phyloP scores from a whole-genome alignment of 2,113 vertebrate species.

The Festucalex cinctus region DNA sequence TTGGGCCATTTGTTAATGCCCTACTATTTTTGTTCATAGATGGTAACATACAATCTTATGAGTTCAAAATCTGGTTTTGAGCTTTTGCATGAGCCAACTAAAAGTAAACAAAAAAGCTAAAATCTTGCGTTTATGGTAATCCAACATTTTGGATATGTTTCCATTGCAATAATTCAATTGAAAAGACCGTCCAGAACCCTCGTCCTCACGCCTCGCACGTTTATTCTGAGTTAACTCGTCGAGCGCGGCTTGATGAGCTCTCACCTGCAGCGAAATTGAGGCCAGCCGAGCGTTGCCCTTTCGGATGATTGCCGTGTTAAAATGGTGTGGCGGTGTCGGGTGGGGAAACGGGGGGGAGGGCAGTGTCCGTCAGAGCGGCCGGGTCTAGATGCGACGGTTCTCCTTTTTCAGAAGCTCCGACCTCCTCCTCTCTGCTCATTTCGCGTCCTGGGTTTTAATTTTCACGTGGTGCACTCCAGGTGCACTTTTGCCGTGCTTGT shows the following conservation, averaged over 20 bases:
- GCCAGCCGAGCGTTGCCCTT: not conserved
- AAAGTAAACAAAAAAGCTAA: not conserved
- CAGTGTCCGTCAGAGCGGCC: not conserved
- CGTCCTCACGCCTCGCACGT: not conserved
- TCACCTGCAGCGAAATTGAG: not conserved
- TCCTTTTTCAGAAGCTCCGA: not conserved
- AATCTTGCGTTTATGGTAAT: not conserved
- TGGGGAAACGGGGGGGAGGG: not conserved
- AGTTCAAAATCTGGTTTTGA: too few relatives aligned
- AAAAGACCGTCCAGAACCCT: not conserved
- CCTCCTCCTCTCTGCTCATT: not conserved
- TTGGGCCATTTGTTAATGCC: too few relatives aligned
- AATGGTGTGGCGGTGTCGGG: not conserved
- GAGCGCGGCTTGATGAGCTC: not conserved
- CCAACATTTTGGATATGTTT: not conserved
- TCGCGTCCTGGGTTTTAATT: not conserved
- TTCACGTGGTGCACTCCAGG: not conserved
- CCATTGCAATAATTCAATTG: not conserved
- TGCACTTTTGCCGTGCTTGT: not conserved
- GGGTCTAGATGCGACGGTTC: not conserved
- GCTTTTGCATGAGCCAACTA: too few relatives aligned
- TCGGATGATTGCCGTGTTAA: not conserved
- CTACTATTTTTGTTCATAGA: too few relatives aligned
- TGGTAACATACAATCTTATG: too few relatives aligned
- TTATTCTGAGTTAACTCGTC: not conserved